Evolutionary conservation across 2,797 vertebrate species (phyloP).

Genomic region (Sebastes umbrosus): DNA sequence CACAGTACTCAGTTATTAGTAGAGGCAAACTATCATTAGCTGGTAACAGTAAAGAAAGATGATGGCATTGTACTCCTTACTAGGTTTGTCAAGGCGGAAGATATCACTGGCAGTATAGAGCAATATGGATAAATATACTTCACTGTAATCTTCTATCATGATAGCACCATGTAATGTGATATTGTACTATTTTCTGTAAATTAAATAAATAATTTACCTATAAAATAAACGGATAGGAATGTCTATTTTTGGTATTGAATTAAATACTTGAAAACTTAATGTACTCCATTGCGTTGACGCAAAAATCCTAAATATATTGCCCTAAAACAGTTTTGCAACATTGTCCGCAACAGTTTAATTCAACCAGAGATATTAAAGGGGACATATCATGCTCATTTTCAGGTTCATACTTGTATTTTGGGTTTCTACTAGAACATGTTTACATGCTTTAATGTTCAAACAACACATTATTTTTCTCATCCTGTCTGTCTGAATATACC

Average conservation of each 20-base stretch:
- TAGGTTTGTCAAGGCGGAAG: not conserved
- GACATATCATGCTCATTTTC: too few relatives aligned
- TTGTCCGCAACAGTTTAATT: not conserved
- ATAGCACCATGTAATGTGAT: not conserved
- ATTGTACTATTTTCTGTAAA: not conserved
- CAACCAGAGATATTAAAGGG: not conserved
- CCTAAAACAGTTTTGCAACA: not conserved
- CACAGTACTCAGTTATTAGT: not conserved
- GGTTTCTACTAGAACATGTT: too few relatives aligned
- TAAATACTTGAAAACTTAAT: not conserved
- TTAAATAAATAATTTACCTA: not conserved
- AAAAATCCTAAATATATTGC: not conserved
- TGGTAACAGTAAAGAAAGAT: not conserved
- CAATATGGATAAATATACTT: not conserved
- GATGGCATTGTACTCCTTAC: not conserved
- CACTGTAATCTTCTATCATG: not conserved
- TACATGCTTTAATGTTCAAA: too few relatives aligned
- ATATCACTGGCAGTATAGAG: not conserved
- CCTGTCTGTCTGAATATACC: too few relatives aligned
- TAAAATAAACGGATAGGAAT: too few relatives aligned
- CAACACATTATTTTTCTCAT: too few relatives aligned
- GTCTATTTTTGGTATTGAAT: not conserved
- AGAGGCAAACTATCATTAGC: not conserved
- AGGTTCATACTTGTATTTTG: too few relatives aligned
- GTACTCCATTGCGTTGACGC: not conserved